Base-by-base conservation (phyloP, 2,113 vertebrate genomes). In the Amazona vittata region DNA sequence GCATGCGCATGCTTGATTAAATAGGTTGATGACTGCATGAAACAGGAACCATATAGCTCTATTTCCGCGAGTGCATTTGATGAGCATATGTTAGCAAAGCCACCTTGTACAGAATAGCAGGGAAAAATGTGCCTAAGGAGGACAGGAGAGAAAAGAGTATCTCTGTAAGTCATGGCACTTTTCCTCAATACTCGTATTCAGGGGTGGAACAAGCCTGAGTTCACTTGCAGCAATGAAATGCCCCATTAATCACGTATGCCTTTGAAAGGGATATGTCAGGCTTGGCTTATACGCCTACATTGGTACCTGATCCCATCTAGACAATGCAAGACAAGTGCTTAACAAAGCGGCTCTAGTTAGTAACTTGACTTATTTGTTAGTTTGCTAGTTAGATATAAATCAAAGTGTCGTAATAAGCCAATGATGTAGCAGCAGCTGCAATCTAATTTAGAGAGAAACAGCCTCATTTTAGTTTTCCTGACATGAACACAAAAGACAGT, bases 201-300 rank as follows among this genome's bases (percentile, higher is more conserved):
- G 70, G 84, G 83, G 84, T 96, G 96, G 95, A 97, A 95, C 96
- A 86, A 94, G 92, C 78, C 83, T 47, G 90, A 96, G 92, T 95
- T 97, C 96, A 95, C 95, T 97, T 37, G 94, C 95, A 75, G 96
- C 96, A 96, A 96, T 97, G 96, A 97, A 97, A 96, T 93, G 95
- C 94, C 94, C 97, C 97, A 97, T 97, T 97, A 97, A 97, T 97
- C 94, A 93, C 95, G 73, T 95, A 96, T 96, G 96, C 96, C 95
- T 97, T 96, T 96, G 97, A 96, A 97, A 97, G 90, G 95, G 93
- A 97, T 94, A 96, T 95, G 97, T 95, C 97, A 96, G 92, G 76
- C 87, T 97, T 97, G 96, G 92, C 96, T 97, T 97, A 94, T 91
- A 96, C 83, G 96, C 94, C 96, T 96, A 96, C 86, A 91, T 33